Percentiles rank a stretch among this genome's conserved stretches.
These are phyloP conservation scores for Spodoptera picta DNA, from an alignment of 2,888 invertebrate species.

Conservation along the genomic window DNA sequence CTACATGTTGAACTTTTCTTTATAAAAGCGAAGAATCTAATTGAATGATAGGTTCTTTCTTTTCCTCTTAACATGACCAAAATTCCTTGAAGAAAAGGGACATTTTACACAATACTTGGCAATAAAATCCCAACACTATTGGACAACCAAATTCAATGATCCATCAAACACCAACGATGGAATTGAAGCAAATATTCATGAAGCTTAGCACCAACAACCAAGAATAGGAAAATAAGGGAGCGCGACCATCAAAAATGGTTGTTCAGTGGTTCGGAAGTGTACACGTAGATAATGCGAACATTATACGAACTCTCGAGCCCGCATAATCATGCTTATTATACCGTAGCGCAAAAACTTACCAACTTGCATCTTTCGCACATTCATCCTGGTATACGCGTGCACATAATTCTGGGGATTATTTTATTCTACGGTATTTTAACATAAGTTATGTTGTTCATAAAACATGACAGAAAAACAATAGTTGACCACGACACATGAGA, in stretches of 20 bases:
- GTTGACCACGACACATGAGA: too few species aligned
- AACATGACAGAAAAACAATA: too few species aligned
- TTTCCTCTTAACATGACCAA: too few species aligned
- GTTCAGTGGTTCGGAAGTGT: conserved; percentile 79
- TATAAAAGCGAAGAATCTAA: too few species aligned
- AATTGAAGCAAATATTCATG: conserved; percentile 54
- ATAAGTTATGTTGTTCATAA: too few species aligned
- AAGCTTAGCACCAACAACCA: conserved; percentile 34
- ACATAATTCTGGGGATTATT: conserved; percentile 44
- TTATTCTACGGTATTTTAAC: neutral
- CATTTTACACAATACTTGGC: neutral
- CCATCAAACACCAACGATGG: conserved; percentile 31
- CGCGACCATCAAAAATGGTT: conserved; percentile 62
- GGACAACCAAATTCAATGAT: conserved; percentile 21
- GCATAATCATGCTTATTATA: conserved; percentile 81
- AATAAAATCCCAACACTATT: neutral
- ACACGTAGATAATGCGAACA: conserved; percentile 85
- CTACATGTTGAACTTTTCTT: too few species aligned
- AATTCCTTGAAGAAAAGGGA: too few species aligned
- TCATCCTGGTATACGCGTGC: conserved; percentile 62
- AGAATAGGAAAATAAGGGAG: conserved; percentile 51
- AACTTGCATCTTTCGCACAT: conserved; percentile 80
- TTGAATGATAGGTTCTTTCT: too few species aligned
- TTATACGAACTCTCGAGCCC: conserved; percentile 84
- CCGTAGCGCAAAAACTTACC: conserved; percentile 80